A percentile compares a stretch with the other conserved stretches of the same genome.
phyloP scores from a whole-genome alignment of 2,888 invertebrate genomes.

The Polymixis flavicincta region DNA sequence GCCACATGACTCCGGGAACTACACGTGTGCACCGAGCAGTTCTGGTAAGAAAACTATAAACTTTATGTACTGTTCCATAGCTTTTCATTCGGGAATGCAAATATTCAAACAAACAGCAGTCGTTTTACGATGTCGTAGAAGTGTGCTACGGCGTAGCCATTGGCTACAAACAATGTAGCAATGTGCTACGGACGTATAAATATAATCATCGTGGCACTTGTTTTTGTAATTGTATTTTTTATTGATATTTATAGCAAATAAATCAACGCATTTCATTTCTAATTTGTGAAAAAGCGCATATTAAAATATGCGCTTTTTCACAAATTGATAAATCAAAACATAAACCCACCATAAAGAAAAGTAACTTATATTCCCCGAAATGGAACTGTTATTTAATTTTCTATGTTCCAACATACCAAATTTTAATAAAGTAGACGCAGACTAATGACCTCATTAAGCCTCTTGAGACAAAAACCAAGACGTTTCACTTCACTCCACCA shows the following conservation, averaged over 20 bases:
- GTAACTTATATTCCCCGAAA: conserved; percentile 7
- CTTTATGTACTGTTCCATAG: neutral
- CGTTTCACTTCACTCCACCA: conserved; percentile 26
- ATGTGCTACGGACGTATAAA: neutral
- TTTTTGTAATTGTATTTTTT: neutral
- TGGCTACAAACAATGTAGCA: conserved; percentile 36
- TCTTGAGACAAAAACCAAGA: conserved; percentile 41
- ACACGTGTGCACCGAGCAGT: conserved; percentile 96
- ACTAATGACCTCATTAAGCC: conserved; percentile 35
- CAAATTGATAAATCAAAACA: no score
- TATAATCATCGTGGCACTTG: neutral
- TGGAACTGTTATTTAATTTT: conserved; percentile 24
- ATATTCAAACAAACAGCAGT: neutral
- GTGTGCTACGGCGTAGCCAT: conserved; percentile 43
- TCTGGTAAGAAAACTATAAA: conserved; percentile 87
- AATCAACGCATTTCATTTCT: neutral
- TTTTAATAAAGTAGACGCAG: conserved; percentile 31
- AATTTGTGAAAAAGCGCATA: neutral
- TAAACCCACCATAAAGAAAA: conserved; percentile 2
- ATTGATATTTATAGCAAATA: neutral
- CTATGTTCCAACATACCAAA: conserved; percentile 21
- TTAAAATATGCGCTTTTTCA: no score
- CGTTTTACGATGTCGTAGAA: conserved; percentile 14
- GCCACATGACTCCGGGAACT: conserved; percentile 96
- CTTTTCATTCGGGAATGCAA: neutral